Evolutionary conservation across 1,140 invertebrate genomes (phyloP).

Genomic region (Drosophila nikananu): DNA sequence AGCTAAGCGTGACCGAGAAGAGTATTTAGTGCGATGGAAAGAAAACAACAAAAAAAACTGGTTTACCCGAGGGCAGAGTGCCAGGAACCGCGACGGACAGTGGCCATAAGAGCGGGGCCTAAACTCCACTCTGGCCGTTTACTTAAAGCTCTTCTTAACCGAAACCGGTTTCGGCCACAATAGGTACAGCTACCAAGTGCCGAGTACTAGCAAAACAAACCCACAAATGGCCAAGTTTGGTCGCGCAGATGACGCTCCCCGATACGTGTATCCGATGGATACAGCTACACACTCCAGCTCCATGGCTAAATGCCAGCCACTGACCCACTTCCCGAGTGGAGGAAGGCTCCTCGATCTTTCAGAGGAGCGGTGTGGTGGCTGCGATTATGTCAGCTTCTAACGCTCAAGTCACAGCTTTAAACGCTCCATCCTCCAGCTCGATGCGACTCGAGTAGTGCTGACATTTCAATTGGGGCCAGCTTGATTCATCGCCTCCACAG

Average conservation of each 20-base stretch:
- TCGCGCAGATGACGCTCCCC: constrained; percentile 53
- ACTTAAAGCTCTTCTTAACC: constrained; percentile 47
- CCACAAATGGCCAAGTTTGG: constrained; percentile 48
- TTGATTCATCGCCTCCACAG: constrained; percentile 54
- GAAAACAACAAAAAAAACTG: constrained; percentile 53
- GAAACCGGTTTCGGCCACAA: constrained; percentile 54
- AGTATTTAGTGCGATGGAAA: constrained; percentile 26
- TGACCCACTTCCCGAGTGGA: constrained; percentile 71
- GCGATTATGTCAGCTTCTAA: constrained; percentile 74
- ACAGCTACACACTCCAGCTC: constrained; percentile 30
- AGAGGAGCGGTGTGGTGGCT: neutral
- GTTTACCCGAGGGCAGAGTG: constrained; percentile 61
- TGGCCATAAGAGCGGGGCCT: constrained; percentile 48
- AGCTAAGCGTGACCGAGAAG: constrained; percentile 70
- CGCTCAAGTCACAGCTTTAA: constrained; percentile 21
- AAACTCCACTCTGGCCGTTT: constrained; percentile 47
- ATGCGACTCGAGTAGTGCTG: constrained; percentile 51
- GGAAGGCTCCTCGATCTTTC: constrained; percentile 14
- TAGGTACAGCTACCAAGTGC: constrained; percentile 55
- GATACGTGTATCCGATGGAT: constrained; percentile 54
- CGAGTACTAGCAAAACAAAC: constrained; percentile 54
- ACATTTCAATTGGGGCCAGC: constrained; percentile 75
- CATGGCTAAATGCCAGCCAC: constrained; percentile 67
- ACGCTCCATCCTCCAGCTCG: constrained; percentile 8
- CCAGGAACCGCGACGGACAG: constrained; percentile 52